A percentile compares a stretch with the other conserved stretches of the same genome.
Evolutionary conservation across 2,888 invertebrate genomes (phyloP).

Genomic region (Mythimna ferrago): DNA sequence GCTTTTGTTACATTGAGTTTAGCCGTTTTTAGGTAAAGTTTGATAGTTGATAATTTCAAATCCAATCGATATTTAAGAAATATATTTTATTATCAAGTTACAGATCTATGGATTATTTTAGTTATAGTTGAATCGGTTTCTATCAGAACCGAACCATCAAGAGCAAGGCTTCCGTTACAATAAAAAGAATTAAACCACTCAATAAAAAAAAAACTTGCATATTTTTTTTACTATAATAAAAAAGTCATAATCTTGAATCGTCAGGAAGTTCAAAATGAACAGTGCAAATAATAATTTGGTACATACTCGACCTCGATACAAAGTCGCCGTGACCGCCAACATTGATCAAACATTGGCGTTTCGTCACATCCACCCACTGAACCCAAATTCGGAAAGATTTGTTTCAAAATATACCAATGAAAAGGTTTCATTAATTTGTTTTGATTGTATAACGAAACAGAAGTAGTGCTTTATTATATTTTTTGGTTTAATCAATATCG

Average conservation of each 20-base stretch:
- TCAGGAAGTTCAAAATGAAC: constrained; percentile 26
- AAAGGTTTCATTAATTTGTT: constrained; percentile 1
- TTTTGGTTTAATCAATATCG: not conserved
- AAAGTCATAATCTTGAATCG: constrained; percentile 6
- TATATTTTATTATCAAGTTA: not conserved
- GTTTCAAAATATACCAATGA: not conserved
- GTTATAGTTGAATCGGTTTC: not conserved
- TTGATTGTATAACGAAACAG: not conserved
- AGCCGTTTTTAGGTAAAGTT: not conserved
- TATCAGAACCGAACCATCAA: not conserved
- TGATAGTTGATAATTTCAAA: no score
- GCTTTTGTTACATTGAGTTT: no score
- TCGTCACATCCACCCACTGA: constrained; percentile 26
- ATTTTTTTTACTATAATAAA: not conserved
- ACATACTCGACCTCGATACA: constrained; percentile 26
- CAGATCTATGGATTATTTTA: no score
- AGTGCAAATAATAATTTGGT: constrained; percentile 24
- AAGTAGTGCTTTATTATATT: not conserved
- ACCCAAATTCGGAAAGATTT: constrained; percentile 14
- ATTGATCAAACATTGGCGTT: constrained; percentile 33
- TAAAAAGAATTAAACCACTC: not conserved
- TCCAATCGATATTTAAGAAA: no score
- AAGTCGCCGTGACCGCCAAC: constrained; percentile 29
- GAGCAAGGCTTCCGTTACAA: not conserved
- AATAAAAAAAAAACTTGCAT: not conserved